These are phyloP conservation scores for Sarcophaga peregrina DNA, from an alignment of 1,140 invertebrate genomes.

Conservation along the genomic window DNA sequence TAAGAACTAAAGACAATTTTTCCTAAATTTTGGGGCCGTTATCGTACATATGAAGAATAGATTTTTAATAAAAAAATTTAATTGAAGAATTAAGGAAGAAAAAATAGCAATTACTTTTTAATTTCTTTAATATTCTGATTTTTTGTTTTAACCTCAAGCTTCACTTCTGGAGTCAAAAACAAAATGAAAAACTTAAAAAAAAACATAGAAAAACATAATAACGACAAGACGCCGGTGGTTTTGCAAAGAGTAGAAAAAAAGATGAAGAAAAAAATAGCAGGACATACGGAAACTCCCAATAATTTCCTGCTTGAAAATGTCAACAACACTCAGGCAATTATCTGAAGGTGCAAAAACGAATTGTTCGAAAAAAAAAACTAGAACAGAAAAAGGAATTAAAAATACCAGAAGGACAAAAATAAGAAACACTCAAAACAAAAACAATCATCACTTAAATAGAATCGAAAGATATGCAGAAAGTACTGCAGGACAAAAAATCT, in stretches of 20 bases:
- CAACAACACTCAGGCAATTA: conserved; percentile 46
- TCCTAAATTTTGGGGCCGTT: too few species aligned
- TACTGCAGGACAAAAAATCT: not conserved
- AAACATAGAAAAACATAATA: too few species aligned
- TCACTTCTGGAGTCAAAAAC: too few species aligned
- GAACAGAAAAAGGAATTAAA: not conserved
- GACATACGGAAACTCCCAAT: conserved; percentile 37
- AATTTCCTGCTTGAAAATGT: conserved; percentile 46
- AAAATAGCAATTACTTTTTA: too few species aligned
- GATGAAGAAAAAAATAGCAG: not conserved
- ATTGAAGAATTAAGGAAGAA: too few species aligned
- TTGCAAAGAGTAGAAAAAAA: not conserved
- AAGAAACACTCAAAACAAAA: not conserved
- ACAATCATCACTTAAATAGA: not conserved
- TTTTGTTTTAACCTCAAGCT: too few species aligned
- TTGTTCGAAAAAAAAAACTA: conserved; percentile 14
- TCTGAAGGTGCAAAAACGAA: conserved; percentile 45
- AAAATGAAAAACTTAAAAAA: too few species aligned
- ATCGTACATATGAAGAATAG: too few species aligned
- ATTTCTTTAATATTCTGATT: too few species aligned
- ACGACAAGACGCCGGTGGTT: too few species aligned
- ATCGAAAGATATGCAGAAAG: not conserved
- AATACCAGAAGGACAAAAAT: not conserved
- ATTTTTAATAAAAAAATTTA: too few species aligned
- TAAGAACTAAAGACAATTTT: too few species aligned